phyloP scores from a whole-genome alignment of 2,113 vertebrate species.

The Lepidothrix coronata region DNA sequence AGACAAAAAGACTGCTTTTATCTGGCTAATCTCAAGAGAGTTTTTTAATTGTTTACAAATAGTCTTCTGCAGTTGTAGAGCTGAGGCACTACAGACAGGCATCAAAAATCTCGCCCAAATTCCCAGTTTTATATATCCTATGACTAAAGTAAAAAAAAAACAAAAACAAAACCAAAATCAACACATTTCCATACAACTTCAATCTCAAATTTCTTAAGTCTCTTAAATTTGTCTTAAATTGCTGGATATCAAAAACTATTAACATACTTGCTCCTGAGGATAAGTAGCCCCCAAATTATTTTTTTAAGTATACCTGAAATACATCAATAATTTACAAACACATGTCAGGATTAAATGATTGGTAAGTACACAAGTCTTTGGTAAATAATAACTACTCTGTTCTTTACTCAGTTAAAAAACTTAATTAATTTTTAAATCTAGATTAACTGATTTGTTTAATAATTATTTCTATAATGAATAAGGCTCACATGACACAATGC shows the following conservation, averaged over 20 bases:
- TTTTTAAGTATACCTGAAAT: constrained; percentile 29
- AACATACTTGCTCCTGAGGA: constrained; percentile 10
- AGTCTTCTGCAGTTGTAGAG: constrained; percentile 1
- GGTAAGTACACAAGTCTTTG: constrained; percentile 52
- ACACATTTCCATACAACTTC: not conserved
- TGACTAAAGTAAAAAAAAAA: not conserved
- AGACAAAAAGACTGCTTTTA: not conserved
- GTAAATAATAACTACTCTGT: constrained; percentile 42
- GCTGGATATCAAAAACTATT: constrained; percentile 22
- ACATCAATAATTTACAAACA: constrained; percentile 29
- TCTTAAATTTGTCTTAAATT: not conserved
- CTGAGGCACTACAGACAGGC: constrained; percentile 24
- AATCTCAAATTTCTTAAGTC: not conserved
- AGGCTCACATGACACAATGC: constrained; percentile 26
- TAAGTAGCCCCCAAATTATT: not conserved
- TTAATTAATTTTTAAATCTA: constrained; percentile 16
- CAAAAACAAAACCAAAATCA: not conserved
- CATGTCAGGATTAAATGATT: not conserved
- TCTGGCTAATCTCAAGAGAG: not conserved
- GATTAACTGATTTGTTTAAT: not conserved
- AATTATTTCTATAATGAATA: constrained; percentile 20
- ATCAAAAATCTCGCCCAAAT: constrained; percentile 22
- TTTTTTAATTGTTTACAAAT: not conserved
- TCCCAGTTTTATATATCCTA: not conserved
- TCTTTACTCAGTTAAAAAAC: constrained; percentile 15